phyloP scores from a whole-genome alignment of 2,888 invertebrate species.

The Agonopterix arenella region DNA sequence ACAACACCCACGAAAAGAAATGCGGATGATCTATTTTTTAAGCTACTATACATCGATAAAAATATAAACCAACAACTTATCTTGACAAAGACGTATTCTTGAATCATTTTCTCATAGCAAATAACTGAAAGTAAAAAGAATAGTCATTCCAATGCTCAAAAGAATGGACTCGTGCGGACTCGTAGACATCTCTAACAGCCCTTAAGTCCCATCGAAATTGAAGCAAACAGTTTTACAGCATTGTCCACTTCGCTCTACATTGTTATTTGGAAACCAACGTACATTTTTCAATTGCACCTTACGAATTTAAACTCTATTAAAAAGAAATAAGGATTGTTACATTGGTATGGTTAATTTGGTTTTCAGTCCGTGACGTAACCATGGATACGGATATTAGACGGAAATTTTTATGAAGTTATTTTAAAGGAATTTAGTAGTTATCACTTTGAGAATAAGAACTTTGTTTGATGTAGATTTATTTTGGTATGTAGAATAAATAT shows the following conservation, averaged over 20 bases:
- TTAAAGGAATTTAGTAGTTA: conserved; percentile 14
- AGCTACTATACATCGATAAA: too few species aligned
- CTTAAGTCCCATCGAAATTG: conserved; percentile 59
- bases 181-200: conserved; percentile 69
- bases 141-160: too few species aligned
- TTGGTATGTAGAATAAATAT: neutral
- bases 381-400: conserved; percentile 47
- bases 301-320: neutral
- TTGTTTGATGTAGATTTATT: neutral
- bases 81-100: too few species aligned
- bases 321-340: neutral
- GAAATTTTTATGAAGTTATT: conserved; percentile 4
- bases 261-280: conserved; percentile 41
- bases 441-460: conserved; percentile 6
- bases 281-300: conserved; percentile 7
- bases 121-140: too few species aligned
- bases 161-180: conserved; percentile 30
- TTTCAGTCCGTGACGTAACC: conserved; percentile 56
- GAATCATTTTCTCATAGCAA: too few species aligned
- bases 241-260: conserved; percentile 61
- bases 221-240: conserved; percentile 67
- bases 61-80: too few species aligned
- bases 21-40: too few species aligned
- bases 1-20: too few species aligned
- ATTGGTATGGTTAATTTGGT: conserved; percentile 11